Evolutionary conservation across 1,140 invertebrate species (phyloP), one percentile per base, ranked within the genome.

Genomic region (Diuraphis noxia): DNA sequence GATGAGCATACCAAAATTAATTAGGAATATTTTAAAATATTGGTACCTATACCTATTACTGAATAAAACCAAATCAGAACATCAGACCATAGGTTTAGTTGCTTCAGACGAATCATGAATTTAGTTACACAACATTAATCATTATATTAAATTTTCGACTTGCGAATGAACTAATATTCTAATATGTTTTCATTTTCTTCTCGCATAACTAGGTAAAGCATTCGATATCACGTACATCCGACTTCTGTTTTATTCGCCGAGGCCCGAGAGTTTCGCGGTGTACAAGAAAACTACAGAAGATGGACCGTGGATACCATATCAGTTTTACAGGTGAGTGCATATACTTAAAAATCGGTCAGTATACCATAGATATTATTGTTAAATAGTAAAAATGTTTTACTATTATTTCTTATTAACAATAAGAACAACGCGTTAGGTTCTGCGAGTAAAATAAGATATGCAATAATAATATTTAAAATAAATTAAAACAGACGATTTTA

Each of bases 201-300:
- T 93, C 19, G 10, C 92, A 92, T 92, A 92, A 93, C 93, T 95
- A 99, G 98, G 96, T n/a, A 99, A 99, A 94, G 96, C 98, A 0
- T 99, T 97, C 93, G 98, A 99, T 93, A 99, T 99, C 92, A 99
- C 98, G 0, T 99, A 99, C 93, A 96, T 99, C 4, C 95, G 98
- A 85, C 94, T 99, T 34, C 96, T 98, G 92, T 99, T 99, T 94
- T 96, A 98, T 92, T 98, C 98, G 3, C 98, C 98, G 0, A 95
- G 98, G 82, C 99, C 99, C 0, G 98, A 99, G 93, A 99, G 98
- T 94, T 99, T 99, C 94, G 97, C 97, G 19, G 98, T 99, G 92
- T 99, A 98, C 94, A 99, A 99, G 93, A 96, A 97, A 92, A 96
- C 95, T 13, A 94, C 95, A 56, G 96, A 98, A 93, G 96, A 96